Evolutionary conservation across 2,797 vertebrate genomes (phyloP), one percentile per base, ranked within the genome.

Genomic region (Chelon auratus): DNA sequence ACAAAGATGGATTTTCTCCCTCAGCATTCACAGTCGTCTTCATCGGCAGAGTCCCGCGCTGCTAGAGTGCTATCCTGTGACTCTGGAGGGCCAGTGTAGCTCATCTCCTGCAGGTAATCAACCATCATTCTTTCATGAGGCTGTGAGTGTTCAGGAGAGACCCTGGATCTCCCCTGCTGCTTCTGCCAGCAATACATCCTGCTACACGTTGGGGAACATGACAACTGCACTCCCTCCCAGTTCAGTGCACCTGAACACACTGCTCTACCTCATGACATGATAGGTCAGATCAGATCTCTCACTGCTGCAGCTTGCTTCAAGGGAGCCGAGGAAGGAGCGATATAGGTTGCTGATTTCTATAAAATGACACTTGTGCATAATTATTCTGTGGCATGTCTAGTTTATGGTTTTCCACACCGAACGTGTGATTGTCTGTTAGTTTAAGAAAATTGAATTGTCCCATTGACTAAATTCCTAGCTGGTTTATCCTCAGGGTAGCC

Each of bases 81-180:
- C 81, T 83, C 78, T 51, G 78, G 85, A 88, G 87, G 84, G 81
- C 84, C 73, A 4, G 26, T 22, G 67, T 64, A 64, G 87, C 89
- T 90, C 86, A 85, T 93, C 92, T 92, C 85, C 84, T 91, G 87
- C 94, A 94, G 92, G 85, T 94, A 92, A 93, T 93, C 89, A 91
- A 89, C 30, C 84, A 93, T 94, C 72, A 93, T 93, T 93, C 89
- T 93, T 94, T 93, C 91, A 93, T 92, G 93, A 92, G 80, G 54
- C 89, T 72, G 57, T 88, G 93, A 94, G 93, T 94, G 93, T 93
- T 90, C 68, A 84, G 83, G 84, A 86, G 82, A 89, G 87, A 86
- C 77, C 65, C 70, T 79, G 78, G 63, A 86, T 87, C 81, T 81
- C 75, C 86, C 81, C 86, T 81, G 82, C 83, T 81, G 88, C 72